Percentiles rank a stretch among this genome's conserved stretches.
Conservation (phyloP, 2,113 vertebrate species). For the Nesogale talazaci region DNA sequence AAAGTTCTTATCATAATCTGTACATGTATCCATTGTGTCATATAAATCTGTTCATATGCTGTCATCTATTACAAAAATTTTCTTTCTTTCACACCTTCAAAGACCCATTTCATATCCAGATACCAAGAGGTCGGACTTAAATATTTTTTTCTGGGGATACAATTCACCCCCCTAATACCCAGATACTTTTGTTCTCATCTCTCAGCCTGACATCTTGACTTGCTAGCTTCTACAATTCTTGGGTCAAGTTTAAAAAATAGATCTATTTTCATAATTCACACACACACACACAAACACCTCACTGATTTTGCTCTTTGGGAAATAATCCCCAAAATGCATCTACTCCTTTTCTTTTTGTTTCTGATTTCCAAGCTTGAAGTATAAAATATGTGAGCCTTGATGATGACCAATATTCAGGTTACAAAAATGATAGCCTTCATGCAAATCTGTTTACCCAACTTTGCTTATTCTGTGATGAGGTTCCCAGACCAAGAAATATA, state of each 20-base stretch:
- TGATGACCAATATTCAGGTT: neutral
- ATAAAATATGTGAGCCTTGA: neutral
- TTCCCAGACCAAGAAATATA: neutral
- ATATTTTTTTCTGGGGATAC: neutral
- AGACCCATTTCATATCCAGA: neutral
- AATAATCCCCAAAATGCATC: neutral
- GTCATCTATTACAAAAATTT: no score
- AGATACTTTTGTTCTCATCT: neutral
- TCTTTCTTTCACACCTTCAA: no score
- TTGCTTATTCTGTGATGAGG: neutral
- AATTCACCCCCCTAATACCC: neutral
- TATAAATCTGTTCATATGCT: no score
- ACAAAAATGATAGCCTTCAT: neutral
- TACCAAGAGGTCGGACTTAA: neutral
- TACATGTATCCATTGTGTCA: no score
- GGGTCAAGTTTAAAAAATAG: no score
- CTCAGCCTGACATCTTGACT: no score
- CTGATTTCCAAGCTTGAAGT: neutral
- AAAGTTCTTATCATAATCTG: no score
- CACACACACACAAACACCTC: no score
- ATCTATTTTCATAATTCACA: no score
- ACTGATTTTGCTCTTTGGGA: no score
- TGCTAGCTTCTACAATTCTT: no score
- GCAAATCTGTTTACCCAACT: neutral
- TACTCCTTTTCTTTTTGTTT: slow-evolving; percentile 32